Evolutionary conservation across 1,140 invertebrate species (phyloP).

Genomic region (Tetramorium parvispinum): DNA sequence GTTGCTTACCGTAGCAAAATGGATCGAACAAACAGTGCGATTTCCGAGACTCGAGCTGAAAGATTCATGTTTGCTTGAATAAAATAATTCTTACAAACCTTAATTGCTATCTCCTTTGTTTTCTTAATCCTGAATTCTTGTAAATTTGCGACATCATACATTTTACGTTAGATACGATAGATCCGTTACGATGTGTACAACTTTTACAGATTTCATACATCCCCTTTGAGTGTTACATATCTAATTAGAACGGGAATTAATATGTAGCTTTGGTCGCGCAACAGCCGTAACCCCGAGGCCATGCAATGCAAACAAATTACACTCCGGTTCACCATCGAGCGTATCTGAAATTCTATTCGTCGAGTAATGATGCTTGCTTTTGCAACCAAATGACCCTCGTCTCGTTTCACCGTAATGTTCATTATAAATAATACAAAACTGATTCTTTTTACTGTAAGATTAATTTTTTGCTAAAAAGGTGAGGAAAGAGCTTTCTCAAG

Average conservation of each 20-base stretch:
- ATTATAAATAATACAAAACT: background rate
- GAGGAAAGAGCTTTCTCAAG: background rate
- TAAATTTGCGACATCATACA: background rate
- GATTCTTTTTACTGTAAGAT: too few species aligned
- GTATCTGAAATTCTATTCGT: constrained; percentile 74
- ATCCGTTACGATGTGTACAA: background rate
- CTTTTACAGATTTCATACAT: background rate
- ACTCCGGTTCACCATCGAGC: constrained; percentile 40
- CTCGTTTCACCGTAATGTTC: constrained; percentile 38
- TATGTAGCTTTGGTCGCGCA: background rate
- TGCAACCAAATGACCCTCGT: constrained; percentile 36
- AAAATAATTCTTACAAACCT: constrained; percentile 35
- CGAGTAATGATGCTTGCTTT: constrained; percentile 66
- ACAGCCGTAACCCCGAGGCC: background rate
- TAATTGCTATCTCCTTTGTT: background rate
- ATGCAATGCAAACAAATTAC: constrained; percentile 60
- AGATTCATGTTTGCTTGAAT: constrained; percentile 75
- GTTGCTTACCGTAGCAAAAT: constrained; percentile 93
- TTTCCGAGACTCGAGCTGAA: constrained; percentile 87
- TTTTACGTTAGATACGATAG: background rate
- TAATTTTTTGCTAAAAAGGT: background rate
- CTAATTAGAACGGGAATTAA: constrained; percentile 34
- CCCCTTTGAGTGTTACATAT: background rate
- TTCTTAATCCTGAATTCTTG: background rate
- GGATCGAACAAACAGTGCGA: constrained; percentile 91